These are phyloP conservation scores for Bombus ignitus DNA, from an alignment of 1,140 invertebrate species.

Conservation along the genomic window DNA sequence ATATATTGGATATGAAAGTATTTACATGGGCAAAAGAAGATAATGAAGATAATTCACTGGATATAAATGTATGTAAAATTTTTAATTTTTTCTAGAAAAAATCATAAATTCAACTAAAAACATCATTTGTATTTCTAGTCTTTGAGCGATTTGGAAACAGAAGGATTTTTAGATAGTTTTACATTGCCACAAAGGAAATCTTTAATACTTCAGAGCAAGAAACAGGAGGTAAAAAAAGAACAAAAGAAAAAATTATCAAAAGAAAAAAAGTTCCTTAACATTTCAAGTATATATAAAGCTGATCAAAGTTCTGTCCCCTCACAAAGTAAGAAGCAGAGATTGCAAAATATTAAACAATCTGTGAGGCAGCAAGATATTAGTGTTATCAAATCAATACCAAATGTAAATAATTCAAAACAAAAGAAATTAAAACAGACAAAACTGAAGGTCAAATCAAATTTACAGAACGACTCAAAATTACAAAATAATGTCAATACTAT, in stretches of 20 bases:
- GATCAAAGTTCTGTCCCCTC: neutral
- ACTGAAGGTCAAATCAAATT: constrained; percentile 19
- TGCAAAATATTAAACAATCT: neutral
- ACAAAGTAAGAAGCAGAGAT: neutral
- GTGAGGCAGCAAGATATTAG: neutral
- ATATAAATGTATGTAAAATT: constrained; percentile 40
- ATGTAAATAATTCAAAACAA: neutral
- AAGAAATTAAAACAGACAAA: constrained; percentile 48
- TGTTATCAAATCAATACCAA: neutral
- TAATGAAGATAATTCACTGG: constrained; percentile 21
- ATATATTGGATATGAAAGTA: constrained; percentile 1
- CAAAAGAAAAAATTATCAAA: neutral
- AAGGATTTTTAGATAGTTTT: neutral
- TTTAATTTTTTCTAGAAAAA: neutral
- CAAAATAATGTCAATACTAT: neutral
- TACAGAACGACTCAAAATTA: neutral
- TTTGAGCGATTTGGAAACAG: neutral
- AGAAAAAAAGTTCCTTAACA: neutral
- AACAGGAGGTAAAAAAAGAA: neutral
- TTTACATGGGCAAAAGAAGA: constrained; percentile 47
- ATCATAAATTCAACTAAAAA: constrained; percentile 3
- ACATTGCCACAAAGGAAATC: neutral
- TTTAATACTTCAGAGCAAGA: neutral
- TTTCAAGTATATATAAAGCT: neutral
- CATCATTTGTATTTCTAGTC: constrained; percentile 39